phyloP scores from a whole-genome alignment of 2,888 invertebrate genomes.

The Scelioninae gen. 1 region DNA sequence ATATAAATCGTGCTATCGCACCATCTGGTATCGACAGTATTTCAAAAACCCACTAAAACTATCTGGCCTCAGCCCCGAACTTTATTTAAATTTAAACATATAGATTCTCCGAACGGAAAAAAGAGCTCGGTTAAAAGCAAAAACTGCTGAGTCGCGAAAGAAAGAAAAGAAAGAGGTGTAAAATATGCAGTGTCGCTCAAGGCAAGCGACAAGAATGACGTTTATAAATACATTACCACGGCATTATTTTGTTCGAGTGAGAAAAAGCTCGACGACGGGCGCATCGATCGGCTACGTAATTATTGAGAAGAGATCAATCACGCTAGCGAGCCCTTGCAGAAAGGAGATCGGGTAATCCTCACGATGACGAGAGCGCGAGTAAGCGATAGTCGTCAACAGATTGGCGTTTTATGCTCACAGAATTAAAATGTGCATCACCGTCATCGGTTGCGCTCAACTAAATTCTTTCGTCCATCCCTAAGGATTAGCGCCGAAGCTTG shows the following conservation, averaged over 20 bases:
- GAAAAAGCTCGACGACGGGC: slow-evolving; percentile 35
- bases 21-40: slow-evolving; percentile 68
- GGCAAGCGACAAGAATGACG: slow-evolving; percentile 33
- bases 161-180: slow-evolving; percentile 12
- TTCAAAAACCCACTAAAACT: slow-evolving; percentile 61
- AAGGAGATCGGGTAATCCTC: slow-evolving; percentile 58
- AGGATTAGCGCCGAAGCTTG: slow-evolving; percentile 55
- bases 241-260: slow-evolving; percentile 51
- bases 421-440: slow-evolving; percentile 57
- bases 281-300: slow-evolving; percentile 78
- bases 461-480: slow-evolving; percentile 59
- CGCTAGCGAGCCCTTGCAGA: slow-evolving; percentile 58
- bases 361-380: slow-evolving; percentile 60
- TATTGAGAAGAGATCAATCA: slow-evolving; percentile 82
- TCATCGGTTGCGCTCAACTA: slow-evolving; percentile 2
- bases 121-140: background rate
- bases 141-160: slow-evolving; percentile 4
- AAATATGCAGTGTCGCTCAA: slow-evolving; percentile 27
- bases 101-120: slow-evolving; percentile 18
- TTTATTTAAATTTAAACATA: slow-evolving; percentile 64
- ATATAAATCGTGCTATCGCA: slow-evolving; percentile 63
- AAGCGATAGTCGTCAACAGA: slow-evolving; percentile 51
- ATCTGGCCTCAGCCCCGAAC: slow-evolving; percentile 54
- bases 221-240: slow-evolving; percentile 64
- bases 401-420: slow-evolving; percentile 59